A percentile compares a stretch with the other conserved stretches of the same genome.
Evolutionary conservation across 2,888 invertebrate species (phyloP).

Genomic region (Pollenia angustigena): DNA sequence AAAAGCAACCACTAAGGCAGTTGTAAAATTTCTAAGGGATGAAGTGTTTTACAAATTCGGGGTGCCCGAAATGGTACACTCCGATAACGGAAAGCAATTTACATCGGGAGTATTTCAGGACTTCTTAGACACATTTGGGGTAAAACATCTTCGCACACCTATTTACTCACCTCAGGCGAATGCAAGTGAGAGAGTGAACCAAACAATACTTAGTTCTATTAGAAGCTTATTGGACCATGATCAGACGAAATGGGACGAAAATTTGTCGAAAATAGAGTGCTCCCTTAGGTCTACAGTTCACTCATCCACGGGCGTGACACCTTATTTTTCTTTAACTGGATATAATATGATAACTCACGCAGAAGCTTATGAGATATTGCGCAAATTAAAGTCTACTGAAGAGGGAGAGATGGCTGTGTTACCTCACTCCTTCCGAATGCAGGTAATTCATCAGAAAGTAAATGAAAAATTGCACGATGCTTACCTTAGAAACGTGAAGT

Average conservation of each 20-base stretch:
- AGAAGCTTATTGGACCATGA: background rate
- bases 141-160: background rate
- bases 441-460: background rate
- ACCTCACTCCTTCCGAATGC: background rate
- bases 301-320: background rate
- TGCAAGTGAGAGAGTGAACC: background rate
- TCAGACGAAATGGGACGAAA: slow-evolving; percentile 11
- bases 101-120: too few species aligned
- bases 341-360: slow-evolving; percentile 18
- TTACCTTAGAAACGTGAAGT: background rate
- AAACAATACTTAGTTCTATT: background rate
- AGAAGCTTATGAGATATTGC: background rate
- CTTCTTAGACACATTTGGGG: too few species aligned
- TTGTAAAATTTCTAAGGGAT: too few species aligned
- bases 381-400: too few species aligned
- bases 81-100: too few species aligned
- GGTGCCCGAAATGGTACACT: too few species aligned
- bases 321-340: background rate
- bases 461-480: slow-evolving; percentile 1
- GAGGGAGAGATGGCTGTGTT: background rate
- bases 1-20: slow-evolving; percentile 1
- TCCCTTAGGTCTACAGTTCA: background rate
- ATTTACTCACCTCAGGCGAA: background rate
- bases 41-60: too few species aligned
- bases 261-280: background rate